phyloP scores from a whole-genome alignment of 2,113 vertebrate genomes.

The Cariama cristata region DNA sequence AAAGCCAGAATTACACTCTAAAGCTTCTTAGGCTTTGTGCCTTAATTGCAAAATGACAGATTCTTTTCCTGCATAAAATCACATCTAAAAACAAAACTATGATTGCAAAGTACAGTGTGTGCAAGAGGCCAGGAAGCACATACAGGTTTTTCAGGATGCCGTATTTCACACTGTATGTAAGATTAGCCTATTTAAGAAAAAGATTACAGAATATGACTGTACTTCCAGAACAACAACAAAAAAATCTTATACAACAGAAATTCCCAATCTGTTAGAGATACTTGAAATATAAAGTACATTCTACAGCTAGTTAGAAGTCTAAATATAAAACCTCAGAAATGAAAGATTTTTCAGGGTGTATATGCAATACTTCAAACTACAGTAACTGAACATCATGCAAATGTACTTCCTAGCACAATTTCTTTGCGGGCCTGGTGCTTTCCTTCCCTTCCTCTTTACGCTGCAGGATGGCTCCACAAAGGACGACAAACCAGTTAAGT shows the following conservation, averaged over 20 bases:
- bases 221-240: neutral
- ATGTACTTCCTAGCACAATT: neutral
- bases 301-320: neutral
- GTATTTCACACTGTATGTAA: neutral
- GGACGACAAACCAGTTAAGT: neutral
- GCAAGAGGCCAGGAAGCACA: neutral
- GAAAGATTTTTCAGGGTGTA: neutral
- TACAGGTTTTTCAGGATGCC: neutral
- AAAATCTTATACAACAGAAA: neutral
- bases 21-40: neutral
- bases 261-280: neutral
- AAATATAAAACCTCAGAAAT: neutral
- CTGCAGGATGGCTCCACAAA: neutral
- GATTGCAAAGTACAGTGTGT: neutral
- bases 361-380: neutral
- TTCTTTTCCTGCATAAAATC: neutral
- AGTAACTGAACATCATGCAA: neutral
- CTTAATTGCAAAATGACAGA: neutral
- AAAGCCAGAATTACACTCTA: neutral
- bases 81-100: neutral
- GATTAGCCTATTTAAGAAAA: neutral
- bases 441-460: neutral
- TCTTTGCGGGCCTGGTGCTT: neutral
- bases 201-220: neutral
- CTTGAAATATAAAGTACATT: neutral